phyloP scores from a whole-genome alignment of 2,113 vertebrate genomes.

The Zosterops lateralis region DNA sequence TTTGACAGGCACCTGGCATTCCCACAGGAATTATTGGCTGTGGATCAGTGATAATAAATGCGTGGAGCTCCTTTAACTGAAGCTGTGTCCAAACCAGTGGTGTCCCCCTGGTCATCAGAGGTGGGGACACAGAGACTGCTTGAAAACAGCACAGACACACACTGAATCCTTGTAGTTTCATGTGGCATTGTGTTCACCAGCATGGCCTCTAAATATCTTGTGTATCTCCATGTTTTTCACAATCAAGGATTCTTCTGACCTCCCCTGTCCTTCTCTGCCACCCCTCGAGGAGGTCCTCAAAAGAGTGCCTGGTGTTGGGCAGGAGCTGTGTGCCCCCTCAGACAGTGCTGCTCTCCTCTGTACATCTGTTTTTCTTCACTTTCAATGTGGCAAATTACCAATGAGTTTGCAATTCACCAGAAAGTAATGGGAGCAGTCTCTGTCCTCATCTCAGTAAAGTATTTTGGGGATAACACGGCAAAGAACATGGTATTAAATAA shows the following conservation, averaged over 20 bases:
- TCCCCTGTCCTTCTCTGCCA: neutral
- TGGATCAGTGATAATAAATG: neutral
- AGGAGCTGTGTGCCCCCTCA: neutral
- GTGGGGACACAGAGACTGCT: neutral
- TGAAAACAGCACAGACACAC: neutral
- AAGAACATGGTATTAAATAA: neutral
- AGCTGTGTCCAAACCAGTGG: neutral
- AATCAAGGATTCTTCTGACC: neutral
- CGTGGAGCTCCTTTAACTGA: neutral
- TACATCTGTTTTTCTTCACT: neutral
- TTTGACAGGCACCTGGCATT: neutral
- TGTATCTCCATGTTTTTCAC: fast-evolving
- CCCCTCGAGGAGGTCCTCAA: neutral
- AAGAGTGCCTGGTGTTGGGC: neutral
- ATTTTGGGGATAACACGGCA: neutral
- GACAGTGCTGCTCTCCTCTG: neutral
- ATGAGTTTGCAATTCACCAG: neutral
- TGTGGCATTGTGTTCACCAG: neutral
- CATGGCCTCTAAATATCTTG: neutral
- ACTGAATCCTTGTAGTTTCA: neutral
- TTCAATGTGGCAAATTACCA: neutral
- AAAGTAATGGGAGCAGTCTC: neutral
- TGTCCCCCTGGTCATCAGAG: neutral
- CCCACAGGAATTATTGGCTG: neutral
- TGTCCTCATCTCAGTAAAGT: neutral